Conservation (phyloP, 1,140 invertebrate species). For the Leptopilina clavipes region DNA sequence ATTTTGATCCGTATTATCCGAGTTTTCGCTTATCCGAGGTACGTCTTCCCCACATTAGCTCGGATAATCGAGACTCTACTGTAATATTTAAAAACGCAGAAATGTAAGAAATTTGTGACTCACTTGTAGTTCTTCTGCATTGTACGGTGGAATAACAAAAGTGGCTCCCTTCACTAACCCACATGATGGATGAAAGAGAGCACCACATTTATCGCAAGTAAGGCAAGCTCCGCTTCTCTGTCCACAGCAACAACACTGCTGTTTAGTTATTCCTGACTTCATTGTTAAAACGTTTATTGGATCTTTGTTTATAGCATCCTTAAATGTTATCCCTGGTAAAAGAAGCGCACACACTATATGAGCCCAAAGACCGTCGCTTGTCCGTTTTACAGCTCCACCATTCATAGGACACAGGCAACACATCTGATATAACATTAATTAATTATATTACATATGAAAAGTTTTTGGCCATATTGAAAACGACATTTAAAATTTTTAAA, state of each 20-base stretch:
- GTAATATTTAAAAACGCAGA: no score
- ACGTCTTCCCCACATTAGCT: no score
- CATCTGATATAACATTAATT: slow-evolving; percentile 56
- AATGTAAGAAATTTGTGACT: background rate
- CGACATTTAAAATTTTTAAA: no score
- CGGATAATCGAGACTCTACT: no score
- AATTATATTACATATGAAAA: no score
- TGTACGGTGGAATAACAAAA: slow-evolving; percentile 65
- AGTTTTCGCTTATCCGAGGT: no score
- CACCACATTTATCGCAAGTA: slow-evolving; percentile 63
- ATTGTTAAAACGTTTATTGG: slow-evolving; percentile 70
- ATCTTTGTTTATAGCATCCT: slow-evolving; percentile 73
- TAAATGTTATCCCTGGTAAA: slow-evolving; percentile 72
- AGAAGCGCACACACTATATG: slow-evolving; percentile 77
- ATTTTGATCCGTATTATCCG: no score
- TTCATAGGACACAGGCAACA: slow-evolving; percentile 77
- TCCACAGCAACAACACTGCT: slow-evolving; percentile 64
- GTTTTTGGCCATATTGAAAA: no score
- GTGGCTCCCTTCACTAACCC: slow-evolving; percentile 67
- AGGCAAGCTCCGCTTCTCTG: slow-evolving; percentile 64
- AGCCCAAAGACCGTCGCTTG: slow-evolving; percentile 77
- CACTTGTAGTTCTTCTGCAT: slow-evolving; percentile 65
- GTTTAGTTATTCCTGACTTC: slow-evolving; percentile 52
- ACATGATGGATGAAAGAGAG: slow-evolving; percentile 67
- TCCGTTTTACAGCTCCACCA: slow-evolving; percentile 80